Evolutionary conservation across 1,140 invertebrate species (phyloP).

Genomic region (Lordiphosa stackelbergi): DNA sequence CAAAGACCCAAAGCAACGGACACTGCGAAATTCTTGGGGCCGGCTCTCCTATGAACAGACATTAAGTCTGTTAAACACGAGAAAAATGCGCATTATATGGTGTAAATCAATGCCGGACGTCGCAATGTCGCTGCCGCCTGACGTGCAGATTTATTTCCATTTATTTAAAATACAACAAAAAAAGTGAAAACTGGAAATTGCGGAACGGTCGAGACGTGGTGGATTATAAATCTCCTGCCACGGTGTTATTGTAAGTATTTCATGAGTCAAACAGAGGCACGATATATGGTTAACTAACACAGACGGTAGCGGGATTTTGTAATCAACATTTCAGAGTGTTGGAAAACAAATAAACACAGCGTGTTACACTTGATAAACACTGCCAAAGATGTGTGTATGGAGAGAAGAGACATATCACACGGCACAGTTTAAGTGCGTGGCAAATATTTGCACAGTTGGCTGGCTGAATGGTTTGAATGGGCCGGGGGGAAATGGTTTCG

Average conservation of each 20-base stretch:
- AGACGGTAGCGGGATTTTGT: slow-evolving; percentile 23
- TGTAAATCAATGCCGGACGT: slow-evolving; percentile 61
- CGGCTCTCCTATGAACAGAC: slow-evolving; percentile 55
- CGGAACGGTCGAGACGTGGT: slow-evolving; percentile 16
- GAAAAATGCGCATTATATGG: slow-evolving; percentile 63
- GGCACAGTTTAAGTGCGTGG: slow-evolving; percentile 29
- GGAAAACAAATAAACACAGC: slow-evolving; percentile 60
- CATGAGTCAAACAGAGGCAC: slow-evolving; percentile 24
- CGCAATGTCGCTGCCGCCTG: slow-evolving; percentile 26
- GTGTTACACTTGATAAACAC: slow-evolving; percentile 69
- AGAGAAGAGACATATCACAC: slow-evolving; percentile 19
- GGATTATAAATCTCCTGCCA: slow-evolving; percentile 47
- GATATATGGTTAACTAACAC: not conserved
- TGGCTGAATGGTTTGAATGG: slow-evolving; percentile 14
- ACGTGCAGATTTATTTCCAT: slow-evolving; percentile 59
- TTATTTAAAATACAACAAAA: slow-evolving; percentile 42
- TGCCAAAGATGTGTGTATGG: slow-evolving; percentile 15
- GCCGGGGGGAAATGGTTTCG: slow-evolving; percentile 22
- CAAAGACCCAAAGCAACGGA: slow-evolving; percentile 34
- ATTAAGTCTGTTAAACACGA: slow-evolving; percentile 71
- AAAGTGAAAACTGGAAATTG: slow-evolving; percentile 68
- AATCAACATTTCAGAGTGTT: slow-evolving; percentile 60
- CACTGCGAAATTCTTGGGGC: slow-evolving; percentile 21
- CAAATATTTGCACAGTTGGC: slow-evolving; percentile 61
- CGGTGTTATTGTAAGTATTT: slow-evolving; percentile 29